phyloP scores from a whole-genome alignment of 64 coral and sea anemone species.

The Acropora yongei region DNA sequence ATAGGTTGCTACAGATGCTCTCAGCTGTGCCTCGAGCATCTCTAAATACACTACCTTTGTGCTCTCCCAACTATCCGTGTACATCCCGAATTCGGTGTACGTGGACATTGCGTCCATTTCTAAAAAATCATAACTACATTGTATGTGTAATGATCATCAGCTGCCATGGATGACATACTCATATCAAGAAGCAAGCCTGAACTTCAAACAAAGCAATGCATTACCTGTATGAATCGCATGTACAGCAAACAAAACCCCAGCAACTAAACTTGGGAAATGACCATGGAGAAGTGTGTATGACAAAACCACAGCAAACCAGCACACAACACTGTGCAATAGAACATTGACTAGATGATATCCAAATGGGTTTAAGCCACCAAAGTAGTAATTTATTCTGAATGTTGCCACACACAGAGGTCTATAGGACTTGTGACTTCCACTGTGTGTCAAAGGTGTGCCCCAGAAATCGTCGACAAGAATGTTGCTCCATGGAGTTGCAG shows the following conservation, averaged over 20 bases:
- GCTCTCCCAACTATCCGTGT: too few relatives aligned
- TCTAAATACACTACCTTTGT: too few relatives aligned
- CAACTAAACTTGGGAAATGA: conserved; percentile 62
- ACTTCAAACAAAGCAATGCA: not conserved
- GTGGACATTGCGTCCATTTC: too few relatives aligned
- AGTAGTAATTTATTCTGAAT: conserved; percentile 87
- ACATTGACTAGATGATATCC: conserved; percentile 94
- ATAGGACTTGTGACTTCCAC: conserved; percentile 97
- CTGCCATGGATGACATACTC: too few relatives aligned
- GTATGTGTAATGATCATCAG: too few relatives aligned
- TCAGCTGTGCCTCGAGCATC: too few relatives aligned
- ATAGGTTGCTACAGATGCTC: too few relatives aligned
- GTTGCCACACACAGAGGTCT: conserved; percentile 91
- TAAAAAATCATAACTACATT: too few relatives aligned
- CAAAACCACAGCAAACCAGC: conserved; percentile 71
- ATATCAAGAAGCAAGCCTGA: too few relatives aligned
- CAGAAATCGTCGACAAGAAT: conserved; percentile 97
- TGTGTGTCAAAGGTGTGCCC: conserved; percentile 96
- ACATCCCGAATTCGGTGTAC: too few relatives aligned
- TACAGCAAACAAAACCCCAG: conserved; percentile 86
- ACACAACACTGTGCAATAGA: conserved; percentile 72
- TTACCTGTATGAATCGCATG: conserved; percentile 98
- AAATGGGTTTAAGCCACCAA: conserved; percentile 75
- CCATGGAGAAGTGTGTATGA: conserved; percentile 64
- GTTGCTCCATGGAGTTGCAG: conserved; percentile 86